Evolutionary conservation across 2,113 vertebrate genomes (phyloP).

Genomic region (Rhizomys pruinosus): DNA sequence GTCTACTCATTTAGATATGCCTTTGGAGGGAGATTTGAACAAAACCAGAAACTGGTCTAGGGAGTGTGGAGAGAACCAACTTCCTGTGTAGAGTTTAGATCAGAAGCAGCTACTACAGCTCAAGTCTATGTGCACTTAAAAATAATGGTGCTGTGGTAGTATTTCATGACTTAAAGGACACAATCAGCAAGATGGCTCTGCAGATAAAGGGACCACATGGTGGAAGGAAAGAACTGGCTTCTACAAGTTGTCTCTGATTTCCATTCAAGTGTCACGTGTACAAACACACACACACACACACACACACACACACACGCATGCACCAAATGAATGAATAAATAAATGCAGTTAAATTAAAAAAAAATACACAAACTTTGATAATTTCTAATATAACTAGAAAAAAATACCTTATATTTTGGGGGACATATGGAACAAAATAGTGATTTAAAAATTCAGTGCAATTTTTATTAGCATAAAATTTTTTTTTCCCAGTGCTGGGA

Average conservation of each 20-base stretch:
- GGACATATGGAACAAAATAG: neutral
- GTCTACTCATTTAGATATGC: slow-evolving; percentile 48
- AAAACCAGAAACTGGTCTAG: neutral
- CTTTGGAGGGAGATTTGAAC: slow-evolving; percentile 11
- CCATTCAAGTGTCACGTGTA: neutral
- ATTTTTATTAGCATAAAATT: neutral
- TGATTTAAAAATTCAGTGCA: slow-evolving; percentile 12
- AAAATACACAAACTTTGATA: neutral
- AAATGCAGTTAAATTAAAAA: neutral
- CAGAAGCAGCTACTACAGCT: neutral
- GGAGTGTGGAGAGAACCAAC: neutral
- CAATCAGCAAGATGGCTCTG: neutral
- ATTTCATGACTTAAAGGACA: neutral
- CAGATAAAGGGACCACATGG: neutral
- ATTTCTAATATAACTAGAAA: slow-evolving; percentile 22
- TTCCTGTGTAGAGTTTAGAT: slow-evolving; percentile 29
- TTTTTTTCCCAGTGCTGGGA: neutral
- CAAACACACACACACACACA: too few species aligned
- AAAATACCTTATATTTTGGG: neutral
- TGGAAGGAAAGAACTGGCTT: too few species aligned
- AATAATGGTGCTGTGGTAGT: neutral
- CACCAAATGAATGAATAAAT: neutral
- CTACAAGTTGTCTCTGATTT: too few species aligned
- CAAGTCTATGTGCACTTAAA: neutral
- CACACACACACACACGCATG: too few species aligned